Conservation (phyloP, 2,113 vertebrate genomes). For the Rallus limicola region DNA sequence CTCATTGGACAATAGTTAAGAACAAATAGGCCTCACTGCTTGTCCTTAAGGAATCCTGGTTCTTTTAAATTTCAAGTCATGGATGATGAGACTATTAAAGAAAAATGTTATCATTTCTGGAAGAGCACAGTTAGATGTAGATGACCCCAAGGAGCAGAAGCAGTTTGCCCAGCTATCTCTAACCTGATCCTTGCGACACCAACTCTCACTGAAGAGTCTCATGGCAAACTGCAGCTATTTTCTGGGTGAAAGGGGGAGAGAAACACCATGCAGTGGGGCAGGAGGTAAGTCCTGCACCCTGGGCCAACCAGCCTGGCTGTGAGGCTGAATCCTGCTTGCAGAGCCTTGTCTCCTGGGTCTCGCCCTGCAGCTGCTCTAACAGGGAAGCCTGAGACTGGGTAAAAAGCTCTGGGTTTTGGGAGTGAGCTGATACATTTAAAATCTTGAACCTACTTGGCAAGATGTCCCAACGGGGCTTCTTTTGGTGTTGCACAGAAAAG, state of each 20-base stretch:
- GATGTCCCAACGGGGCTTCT: not conserved
- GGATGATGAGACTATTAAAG: not conserved
- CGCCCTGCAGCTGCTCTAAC: not conserved
- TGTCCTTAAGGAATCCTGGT: not conserved
- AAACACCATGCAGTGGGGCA: too few species aligned
- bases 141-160: not conserved
- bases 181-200: rapidly evolving
- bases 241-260: too few species aligned
- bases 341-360: not conserved
- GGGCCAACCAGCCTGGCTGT: too few species aligned
- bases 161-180: not conserved
- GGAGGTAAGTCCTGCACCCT: too few species aligned
- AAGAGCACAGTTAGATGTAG: not conserved
- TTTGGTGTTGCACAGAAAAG: not conserved
- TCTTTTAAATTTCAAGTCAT: not conserved
- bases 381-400: not conserved
- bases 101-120: not conserved
- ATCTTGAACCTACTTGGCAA: not conserved
- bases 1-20: not conserved
- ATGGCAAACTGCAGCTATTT: too few species aligned
- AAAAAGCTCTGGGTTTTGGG: not conserved
- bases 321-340: too few species aligned
- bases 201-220: not conserved
- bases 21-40: not conserved
- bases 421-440: not conserved